These are phyloP conservation scores for Mamestra configurata DNA, from an alignment of 1,140 invertebrate genomes.

Conservation along the genomic window DNA sequence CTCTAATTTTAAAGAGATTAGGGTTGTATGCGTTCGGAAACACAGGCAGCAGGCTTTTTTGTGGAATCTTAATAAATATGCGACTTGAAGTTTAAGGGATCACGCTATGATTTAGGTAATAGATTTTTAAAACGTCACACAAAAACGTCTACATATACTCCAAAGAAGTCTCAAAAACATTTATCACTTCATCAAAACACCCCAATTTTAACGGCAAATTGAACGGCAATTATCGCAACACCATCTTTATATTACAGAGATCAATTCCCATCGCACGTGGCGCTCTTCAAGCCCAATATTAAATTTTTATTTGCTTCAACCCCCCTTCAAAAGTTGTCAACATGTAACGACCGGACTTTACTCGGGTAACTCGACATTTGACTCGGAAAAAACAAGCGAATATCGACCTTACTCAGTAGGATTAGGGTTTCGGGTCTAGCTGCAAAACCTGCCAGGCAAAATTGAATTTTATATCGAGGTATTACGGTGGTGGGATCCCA, in stretches of 20 bases:
- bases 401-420: conserved; percentile 32
- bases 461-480: conserved; percentile 29
- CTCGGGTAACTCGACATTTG: background rate
- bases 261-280: conserved; percentile 72
- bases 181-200: conserved; percentile 45
- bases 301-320: conserved; percentile 85
- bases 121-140: too few relatives aligned
- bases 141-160: too few relatives aligned
- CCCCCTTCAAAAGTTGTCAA: conserved; percentile 82
- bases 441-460: conserved; percentile 10
- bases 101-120: too few relatives aligned
- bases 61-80: too few relatives aligned
- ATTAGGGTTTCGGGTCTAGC: background rate
- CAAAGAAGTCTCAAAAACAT: background rate
- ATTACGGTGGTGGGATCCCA: background rate
- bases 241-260: conserved; percentile 75
- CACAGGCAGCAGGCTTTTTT: too few relatives aligned
- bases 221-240: conserved; percentile 80
- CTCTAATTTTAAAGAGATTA: too few relatives aligned
- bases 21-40: too few relatives aligned
- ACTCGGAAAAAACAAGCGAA: conserved; percentile 23
- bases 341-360: conserved; percentile 72
- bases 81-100: too few relatives aligned
- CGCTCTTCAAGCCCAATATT: conserved; percentile 71
- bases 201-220: conserved; percentile 70